Base-by-base conservation (phyloP, 2,888 invertebrate genomes). In the Drosophila testacea region DNA sequence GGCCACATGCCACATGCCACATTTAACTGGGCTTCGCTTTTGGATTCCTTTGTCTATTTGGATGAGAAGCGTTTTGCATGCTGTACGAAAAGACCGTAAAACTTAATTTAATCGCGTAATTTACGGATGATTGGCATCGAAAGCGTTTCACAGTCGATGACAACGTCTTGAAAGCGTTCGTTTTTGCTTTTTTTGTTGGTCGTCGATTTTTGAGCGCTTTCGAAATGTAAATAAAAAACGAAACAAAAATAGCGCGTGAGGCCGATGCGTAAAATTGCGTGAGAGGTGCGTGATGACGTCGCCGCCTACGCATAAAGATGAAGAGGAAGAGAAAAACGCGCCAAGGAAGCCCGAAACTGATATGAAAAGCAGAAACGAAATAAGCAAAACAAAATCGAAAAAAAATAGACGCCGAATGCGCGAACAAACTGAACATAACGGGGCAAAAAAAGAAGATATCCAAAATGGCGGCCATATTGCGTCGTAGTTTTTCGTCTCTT, bases 41-140 rank as follows among this genome's bases (percentile, higher is more conserved):
- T 1, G 22, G n/a, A 11, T 46, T 36, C 57, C 59, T 59, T 59
- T 59, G 59, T 46, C 55, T 32, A 46, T 69, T 42, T 50, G 36
- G 5, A 5, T 34, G 38, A 27, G 16, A 36, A 60, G 63, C 64
- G 47, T 70, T 85, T 80, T 80, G 74, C 87, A 81, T 81, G 68
- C 64, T 65, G 73, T 72, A 74, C 70, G 73, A 63, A 75, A 62
- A 71, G 56, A 22, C 28, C 79, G 77, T 86, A 73, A 81, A 81
- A 80, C 74, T 78, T 63, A 78, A 87, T 85, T 89, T 84, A 86
- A 85, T 87, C 85, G 89, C 84, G 89, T 89, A 83, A 89, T 83
- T 85, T 81, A 85, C 85, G 87, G 87, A 89, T 85, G 85, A 85
- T 85, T 84, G 88, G 82, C 84, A 85, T 69, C 89, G 67, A 74